Conservation (phyloP, 2,888 invertebrate genomes). For the Eueremaeus valkanovi region DNA sequence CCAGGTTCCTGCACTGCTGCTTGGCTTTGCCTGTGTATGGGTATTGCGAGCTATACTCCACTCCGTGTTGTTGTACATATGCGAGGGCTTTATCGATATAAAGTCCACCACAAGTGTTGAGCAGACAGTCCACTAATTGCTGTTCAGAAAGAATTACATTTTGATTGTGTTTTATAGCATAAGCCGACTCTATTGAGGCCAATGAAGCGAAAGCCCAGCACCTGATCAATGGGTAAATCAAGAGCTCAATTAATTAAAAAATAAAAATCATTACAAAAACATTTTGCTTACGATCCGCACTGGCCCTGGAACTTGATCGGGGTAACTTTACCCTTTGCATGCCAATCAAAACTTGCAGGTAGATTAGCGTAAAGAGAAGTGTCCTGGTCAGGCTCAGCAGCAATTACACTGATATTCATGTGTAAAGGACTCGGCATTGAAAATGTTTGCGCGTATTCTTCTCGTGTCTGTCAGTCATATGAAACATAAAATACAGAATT, state of each 20-base stretch:
- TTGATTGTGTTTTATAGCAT: conserved; percentile 14
- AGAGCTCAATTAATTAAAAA: background rate
- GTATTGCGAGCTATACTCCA: background rate
- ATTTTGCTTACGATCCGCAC: conserved; percentile 66
- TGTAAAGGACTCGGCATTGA: background rate
- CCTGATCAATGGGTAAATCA: background rate
- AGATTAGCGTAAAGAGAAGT: background rate
- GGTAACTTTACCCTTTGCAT: conserved; percentile 75
- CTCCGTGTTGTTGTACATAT: conserved; percentile 50
- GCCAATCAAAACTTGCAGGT: conserved; percentile 76
- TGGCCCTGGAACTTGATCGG: conserved; percentile 80
- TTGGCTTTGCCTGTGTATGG: conserved; percentile 2
- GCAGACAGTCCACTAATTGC: conserved; percentile 45
- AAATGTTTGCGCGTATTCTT: background rate
- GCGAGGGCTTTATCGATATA: conserved; percentile 55
- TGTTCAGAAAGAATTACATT: conserved; percentile 32
- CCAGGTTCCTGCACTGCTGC: background rate
- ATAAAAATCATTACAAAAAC: background rate
- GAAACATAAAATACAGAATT: background rate
- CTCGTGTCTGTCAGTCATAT: background rate
- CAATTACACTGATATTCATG: background rate
- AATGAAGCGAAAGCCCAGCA: conserved; percentile 89
- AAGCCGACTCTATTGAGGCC: conserved; percentile 55
- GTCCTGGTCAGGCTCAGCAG: background rate
- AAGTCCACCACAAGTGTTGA: conserved; percentile 55